These are phyloP conservation scores for Zaprionus ornatus DNA, from an alignment of 1,140 invertebrate species.

Conservation along the genomic window DNA sequence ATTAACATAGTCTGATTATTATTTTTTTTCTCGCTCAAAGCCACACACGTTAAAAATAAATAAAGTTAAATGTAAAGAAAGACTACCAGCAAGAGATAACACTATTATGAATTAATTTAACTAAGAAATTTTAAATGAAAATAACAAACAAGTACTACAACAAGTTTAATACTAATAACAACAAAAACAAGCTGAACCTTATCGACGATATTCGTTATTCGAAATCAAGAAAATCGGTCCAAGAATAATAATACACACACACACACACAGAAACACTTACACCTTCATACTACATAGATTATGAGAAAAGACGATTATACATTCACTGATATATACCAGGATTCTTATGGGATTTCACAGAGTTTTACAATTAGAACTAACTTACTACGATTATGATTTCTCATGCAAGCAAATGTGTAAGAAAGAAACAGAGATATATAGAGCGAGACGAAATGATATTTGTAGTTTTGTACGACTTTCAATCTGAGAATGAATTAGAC, in stretches of 20 bases:
- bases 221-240: conserved; percentile 17
- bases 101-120: conserved; percentile 31
- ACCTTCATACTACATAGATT: conserved; percentile 3
- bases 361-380: conserved; percentile 9
- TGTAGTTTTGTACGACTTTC: conserved; percentile 27
- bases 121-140: conserved; percentile 16
- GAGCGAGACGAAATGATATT: conserved; percentile 8
- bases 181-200: conserved; percentile 7
- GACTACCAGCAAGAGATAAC: conserved; percentile 2
- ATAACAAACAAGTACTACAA: neutral
- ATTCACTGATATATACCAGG: conserved; percentile 18
- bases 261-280: neutral
- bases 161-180: neutral
- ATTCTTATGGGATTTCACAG: conserved; percentile 15
- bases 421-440: conserved; percentile 1
- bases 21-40: conserved; percentile 46
- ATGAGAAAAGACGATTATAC: conserved; percentile 10
- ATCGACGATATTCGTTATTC: conserved; percentile 33
- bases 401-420: conserved; percentile 1
- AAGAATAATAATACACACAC: conserved; percentile 9
- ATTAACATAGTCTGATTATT: conserved; percentile 46
- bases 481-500: neutral
- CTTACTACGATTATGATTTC: neutral
- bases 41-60: conserved; percentile 35
- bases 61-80: conserved; percentile 19